Evolutionary conservation across 2,888 invertebrate genomes (phyloP).

Genomic region (Nowickia ferox): DNA sequence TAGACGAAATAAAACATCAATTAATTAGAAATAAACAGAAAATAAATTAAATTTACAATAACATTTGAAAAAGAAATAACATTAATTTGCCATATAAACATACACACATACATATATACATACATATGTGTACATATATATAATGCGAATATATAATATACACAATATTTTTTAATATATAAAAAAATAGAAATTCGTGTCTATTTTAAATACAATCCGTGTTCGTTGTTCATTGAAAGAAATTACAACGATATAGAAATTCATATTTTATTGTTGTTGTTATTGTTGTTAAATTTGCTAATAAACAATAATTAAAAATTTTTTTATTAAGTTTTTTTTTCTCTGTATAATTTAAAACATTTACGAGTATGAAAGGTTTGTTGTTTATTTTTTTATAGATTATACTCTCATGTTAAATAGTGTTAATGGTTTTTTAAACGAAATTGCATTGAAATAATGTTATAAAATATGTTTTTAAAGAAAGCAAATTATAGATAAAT

Average conservation of each 20-base stretch:
- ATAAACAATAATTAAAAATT: conserved; percentile 56
- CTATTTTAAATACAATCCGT: conserved; percentile 34
- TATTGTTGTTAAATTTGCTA: conserved; percentile 25
- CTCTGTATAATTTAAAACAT: conserved; percentile 30
- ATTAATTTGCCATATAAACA: background rate
- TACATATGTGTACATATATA: too few relatives aligned
- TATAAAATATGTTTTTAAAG: conserved; percentile 18
- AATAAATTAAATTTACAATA: conserved; percentile 47
- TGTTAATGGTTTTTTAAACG: conserved; percentile 62
- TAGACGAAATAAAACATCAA: conserved; percentile 60
- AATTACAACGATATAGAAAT: conserved; percentile 24
- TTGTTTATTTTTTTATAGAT: background rate
- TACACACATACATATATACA: background rate
- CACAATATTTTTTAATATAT: background rate
- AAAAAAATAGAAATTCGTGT: conserved; percentile 53
- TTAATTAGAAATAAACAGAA: conserved; percentile 58
- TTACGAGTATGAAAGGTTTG: conserved; percentile 51
- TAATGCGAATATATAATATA: conserved; percentile 35
- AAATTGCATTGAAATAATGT: conserved; percentile 20
- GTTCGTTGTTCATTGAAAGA: conserved; percentile 41
- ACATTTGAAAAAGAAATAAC: conserved; percentile 24
- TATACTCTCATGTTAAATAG: conserved; percentile 56
- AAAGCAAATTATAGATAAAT: background rate
- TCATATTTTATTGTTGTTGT: background rate
- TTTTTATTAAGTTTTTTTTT: conserved; percentile 24